Evolutionary conservation across 2,113 vertebrate species (phyloP).

Genomic region (Hemibagrus wyckioides): DNA sequence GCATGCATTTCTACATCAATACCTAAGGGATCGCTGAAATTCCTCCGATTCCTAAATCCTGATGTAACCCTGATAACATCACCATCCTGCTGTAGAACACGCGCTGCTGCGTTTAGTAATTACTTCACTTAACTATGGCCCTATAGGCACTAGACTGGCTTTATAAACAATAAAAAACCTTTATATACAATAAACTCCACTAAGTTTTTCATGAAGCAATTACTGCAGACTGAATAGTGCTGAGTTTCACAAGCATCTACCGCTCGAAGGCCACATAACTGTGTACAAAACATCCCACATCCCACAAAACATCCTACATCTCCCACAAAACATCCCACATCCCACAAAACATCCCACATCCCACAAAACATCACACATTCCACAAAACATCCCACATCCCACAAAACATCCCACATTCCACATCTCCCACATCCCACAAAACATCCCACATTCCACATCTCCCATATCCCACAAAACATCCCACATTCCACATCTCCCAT

Average conservation of each 20-base stretch:
- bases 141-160: background rate
- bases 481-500: no score
- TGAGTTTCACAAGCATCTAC: background rate
- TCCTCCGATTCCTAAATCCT: background rate
- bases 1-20: background rate
- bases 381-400: background rate
- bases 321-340: background rate
- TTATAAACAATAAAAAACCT: background rate
- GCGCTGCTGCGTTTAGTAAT: background rate
- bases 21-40: background rate
- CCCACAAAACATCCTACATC: background rate
- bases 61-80: background rate
- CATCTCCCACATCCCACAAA: no score
- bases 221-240: background rate
- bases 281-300: background rate
- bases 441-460: background rate
- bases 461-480: background rate
- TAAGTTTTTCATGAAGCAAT: constrained; percentile 6
- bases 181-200: constrained; percentile 1
- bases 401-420: no score
- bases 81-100: background rate
- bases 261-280: background rate
- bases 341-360: background rate
- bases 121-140: background rate
- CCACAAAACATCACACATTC: background rate